Base-by-base conservation (phyloP, 2,113 vertebrate genomes). In the Siniperca chuatsi region DNA sequence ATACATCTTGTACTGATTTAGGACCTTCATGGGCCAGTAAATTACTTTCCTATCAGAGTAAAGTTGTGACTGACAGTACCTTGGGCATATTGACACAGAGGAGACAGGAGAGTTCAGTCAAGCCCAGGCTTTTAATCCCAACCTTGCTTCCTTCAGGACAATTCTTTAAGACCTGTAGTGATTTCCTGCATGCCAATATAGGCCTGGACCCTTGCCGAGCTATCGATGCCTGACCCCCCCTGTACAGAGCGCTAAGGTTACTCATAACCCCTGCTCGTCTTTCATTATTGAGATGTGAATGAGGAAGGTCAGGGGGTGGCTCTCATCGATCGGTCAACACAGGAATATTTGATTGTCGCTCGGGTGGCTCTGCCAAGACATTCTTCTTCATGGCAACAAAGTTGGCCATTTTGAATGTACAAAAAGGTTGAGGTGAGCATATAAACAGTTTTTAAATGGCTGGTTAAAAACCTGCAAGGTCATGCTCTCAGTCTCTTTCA, bases 251-350 rank as follows among this genome's bases (percentile, higher is more conserved):
- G 25, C 78, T 10, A 40, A 74, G 90, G 90, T 93, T 93, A 85
- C 91, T 92, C 93, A 90, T 90, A 93, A 91, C 90, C 91, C 87
- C 84, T 77, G 81, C 91, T 89, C 85, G 74, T 92, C 87, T 94
- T 92, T 93, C 89, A 91, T 94, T 93, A 94, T 92, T 90, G 93
- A 91, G 93, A 94, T 87, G 91, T 88, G 93, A 94, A 93, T 86
- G 84, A 78, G 87, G 82, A 86, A 91, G 92, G 90, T 93, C 86
- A 70, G 58, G 82, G 66, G 82, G 88, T 29, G 85, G 72, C 33
- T 50, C 35, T n/a, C 79, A 93, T 94, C 70, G 93, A 93, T 94
- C 86, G 78, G 91, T 90, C 90, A 90, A 90, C 89, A 90, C 83
- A 69, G 90, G 87, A 90, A 92, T 92, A 92, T 92, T 93, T 92